phyloP scores from a whole-genome alignment of 2,113 vertebrate species.

The Carlito syrichta region DNA sequence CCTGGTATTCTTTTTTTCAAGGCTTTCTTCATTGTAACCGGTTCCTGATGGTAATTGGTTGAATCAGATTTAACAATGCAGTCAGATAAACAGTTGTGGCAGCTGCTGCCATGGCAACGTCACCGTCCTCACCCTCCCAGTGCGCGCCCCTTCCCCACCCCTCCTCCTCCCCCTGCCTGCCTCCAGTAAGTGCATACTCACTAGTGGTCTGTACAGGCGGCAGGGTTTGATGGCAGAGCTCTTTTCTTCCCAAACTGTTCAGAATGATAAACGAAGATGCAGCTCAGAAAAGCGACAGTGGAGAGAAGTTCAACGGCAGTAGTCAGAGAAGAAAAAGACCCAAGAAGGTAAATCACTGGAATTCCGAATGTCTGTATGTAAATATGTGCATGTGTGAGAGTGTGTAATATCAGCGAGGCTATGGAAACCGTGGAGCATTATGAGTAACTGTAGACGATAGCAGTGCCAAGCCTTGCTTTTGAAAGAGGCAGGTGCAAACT shows the following conservation, averaged over 20 bases:
- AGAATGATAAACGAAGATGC: constrained; percentile 85
- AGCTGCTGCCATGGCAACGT: constrained; percentile 92
- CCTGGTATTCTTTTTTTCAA: constrained; percentile 34
- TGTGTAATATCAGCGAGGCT: not conserved
- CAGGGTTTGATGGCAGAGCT: constrained; percentile 76
- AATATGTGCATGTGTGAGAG: not conserved
- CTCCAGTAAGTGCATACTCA: constrained; percentile 67
- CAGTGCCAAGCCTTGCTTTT: not conserved
- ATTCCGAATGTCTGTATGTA: not conserved
- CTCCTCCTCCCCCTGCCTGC: constrained; percentile 55
- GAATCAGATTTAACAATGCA: constrained; percentile 84
- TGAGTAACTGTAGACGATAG: not conserved
- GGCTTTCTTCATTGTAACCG: constrained; percentile 63
- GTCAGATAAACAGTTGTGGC: constrained; percentile 92
- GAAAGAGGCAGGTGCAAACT: not conserved
- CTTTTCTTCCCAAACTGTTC: constrained; percentile 42
- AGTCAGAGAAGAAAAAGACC: constrained; percentile 91
- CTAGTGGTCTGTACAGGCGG: constrained; percentile 69
- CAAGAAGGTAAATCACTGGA: constrained; percentile 88
- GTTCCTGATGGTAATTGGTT: constrained; percentile 76
- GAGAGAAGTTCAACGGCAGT: constrained; percentile 90
- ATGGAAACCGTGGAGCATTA: not conserved
- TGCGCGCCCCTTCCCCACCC: constrained; percentile 69
- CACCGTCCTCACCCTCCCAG: constrained; percentile 81
- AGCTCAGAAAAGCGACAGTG: constrained; percentile 90